These are phyloP conservation scores for Pterois miles DNA, from an alignment of 2,797 vertebrate genomes.

Conservation along the genomic window DNA sequence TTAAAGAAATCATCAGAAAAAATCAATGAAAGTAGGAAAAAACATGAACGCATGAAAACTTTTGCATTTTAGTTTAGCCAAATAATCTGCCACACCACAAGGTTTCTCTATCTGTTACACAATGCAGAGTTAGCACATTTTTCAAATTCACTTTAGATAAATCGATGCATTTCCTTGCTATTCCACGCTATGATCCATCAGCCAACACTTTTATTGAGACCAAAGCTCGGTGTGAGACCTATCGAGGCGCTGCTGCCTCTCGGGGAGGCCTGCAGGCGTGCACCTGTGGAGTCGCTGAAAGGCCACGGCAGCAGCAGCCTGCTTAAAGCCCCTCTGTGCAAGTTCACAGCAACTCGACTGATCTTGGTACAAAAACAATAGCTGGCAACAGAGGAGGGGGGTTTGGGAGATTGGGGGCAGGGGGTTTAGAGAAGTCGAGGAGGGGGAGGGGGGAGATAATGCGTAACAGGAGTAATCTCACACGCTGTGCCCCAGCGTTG, in stretches of 20 bases:
- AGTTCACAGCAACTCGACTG: conserved; percentile 12
- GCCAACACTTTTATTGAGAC: conserved; percentile 23
- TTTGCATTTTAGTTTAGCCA: not conserved
- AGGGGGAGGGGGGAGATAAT: conserved; percentile 47
- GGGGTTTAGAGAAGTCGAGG: conserved; percentile 51
- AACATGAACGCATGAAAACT: not conserved
- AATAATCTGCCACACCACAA: not conserved
- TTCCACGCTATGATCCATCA: not conserved
- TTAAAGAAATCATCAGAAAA: not conserved
- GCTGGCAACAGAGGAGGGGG: conserved; percentile 22
- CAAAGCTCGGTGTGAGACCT: conserved; percentile 11
- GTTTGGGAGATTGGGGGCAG: conserved; percentile 48
- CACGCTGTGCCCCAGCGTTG: conserved; percentile 58
- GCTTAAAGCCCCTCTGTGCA: conserved; percentile 7
- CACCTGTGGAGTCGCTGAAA: conserved; percentile 53
- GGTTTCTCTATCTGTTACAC: not conserved
- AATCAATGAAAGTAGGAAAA: not conserved
- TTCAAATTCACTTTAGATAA: conserved; percentile 23
- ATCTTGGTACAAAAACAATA: conserved; percentile 45
- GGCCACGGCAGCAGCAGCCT: conserved; percentile 15
- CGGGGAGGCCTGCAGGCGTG: conserved; percentile 31
- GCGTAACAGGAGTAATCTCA: conserved; percentile 63
- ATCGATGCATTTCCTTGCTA: not conserved
- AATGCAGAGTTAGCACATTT: conserved; percentile 9
- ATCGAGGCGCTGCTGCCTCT: conserved; percentile 12